Evolutionary conservation across 2,113 vertebrate species (phyloP).

Genomic region (Xenus cinereus): DNA sequence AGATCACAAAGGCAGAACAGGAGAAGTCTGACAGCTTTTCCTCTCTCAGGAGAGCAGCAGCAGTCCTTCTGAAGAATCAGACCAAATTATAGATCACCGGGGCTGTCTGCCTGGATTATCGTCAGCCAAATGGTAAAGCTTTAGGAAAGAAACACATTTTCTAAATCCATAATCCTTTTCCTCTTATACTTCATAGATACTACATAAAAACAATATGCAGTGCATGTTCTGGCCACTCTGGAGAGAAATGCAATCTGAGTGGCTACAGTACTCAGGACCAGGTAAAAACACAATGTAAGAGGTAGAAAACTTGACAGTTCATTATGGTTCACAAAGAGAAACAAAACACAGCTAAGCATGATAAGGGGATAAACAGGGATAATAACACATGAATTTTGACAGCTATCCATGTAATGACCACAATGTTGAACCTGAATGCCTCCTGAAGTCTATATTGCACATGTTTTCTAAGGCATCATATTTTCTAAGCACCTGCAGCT

Average conservation of each 20-base stretch:
- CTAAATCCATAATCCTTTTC: neutral
- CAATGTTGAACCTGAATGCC: neutral
- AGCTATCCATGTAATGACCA: neutral
- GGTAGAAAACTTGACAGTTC: neutral
- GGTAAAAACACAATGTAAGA: neutral
- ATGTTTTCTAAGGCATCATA: neutral
- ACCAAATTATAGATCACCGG: neutral
- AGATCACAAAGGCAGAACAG: neutral
- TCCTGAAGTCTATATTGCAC: fast-evolving
- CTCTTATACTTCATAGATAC: neutral
- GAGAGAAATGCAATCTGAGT: neutral
- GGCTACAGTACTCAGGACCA: neutral
- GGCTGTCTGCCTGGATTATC: neutral
- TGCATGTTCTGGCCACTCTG: neutral
- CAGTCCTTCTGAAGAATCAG: neutral
- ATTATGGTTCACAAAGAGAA: neutral
- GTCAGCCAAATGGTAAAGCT: neutral
- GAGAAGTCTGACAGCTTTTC: neutral
- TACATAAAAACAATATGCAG: neutral
- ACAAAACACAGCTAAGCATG: neutral
- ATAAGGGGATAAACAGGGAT: neutral
- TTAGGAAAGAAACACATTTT: neutral
- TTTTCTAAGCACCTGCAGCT: neutral
- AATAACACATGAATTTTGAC: neutral
- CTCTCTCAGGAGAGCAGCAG: neutral